Evolutionary conservation across 2,888 invertebrate genomes (phyloP).

Genomic region (Oegoconia quadripuncta): DNA sequence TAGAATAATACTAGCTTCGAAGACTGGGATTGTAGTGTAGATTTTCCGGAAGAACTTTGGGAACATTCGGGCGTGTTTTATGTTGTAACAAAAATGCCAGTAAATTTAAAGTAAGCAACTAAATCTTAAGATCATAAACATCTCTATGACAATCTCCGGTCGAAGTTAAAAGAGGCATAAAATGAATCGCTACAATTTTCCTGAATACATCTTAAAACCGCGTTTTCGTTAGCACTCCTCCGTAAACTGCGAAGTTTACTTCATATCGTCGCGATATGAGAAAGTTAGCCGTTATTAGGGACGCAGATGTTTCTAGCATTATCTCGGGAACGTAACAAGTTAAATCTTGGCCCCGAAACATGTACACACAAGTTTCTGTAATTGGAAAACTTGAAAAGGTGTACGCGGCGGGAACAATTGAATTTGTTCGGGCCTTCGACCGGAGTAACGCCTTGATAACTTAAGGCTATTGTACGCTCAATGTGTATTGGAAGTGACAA

Average conservation of each 20-base stretch:
- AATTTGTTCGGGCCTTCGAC: slow-evolving; percentile 29
- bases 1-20: too few relatives aligned
- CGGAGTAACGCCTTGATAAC: slow-evolving; percentile 9
- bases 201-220: not conserved
- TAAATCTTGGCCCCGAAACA: slow-evolving; percentile 48
- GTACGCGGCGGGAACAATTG: slow-evolving; percentile 46
- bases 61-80: too few relatives aligned
- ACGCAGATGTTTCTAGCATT: slow-evolving; percentile 49
- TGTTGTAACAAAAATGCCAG: too few relatives aligned
- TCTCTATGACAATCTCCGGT: too few relatives aligned
- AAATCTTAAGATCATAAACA: too few relatives aligned
- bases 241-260: slow-evolving; percentile 3
- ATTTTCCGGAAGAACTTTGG: too few relatives aligned
- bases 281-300: slow-evolving; percentile 32
- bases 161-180: too few relatives aligned
- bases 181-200: too few relatives aligned
- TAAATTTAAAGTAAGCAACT: too few relatives aligned
- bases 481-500: too few relatives aligned
- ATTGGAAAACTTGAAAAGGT: slow-evolving; percentile 69
- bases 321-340: slow-evolving; percentile 45
- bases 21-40: too few relatives aligned
- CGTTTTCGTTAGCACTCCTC: not conserved
- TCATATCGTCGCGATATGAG: slow-evolving; percentile 19
- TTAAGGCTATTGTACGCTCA: too few relatives aligned
- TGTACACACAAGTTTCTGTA: slow-evolving; percentile 42